Base-by-base conservation (phyloP, 1,140 invertebrate species). In the Diabrotica undecimpunctata region DNA sequence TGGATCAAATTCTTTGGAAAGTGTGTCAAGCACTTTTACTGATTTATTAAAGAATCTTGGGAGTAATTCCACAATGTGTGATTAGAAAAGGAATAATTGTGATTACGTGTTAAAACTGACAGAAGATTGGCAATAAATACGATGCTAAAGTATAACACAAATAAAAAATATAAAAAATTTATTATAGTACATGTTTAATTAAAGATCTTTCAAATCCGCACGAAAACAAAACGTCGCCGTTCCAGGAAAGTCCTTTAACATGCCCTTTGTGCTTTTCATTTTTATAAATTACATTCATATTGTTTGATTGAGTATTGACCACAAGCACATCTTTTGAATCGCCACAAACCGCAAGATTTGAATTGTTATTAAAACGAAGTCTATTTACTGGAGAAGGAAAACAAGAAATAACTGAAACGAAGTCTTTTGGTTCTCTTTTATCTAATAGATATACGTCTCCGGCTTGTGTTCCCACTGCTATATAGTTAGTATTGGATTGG, bases 401-500 rank as follows among this genome's bases (percentile, higher is more conserved):
- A 61, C 71, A 73, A 58, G 66, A 65, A n/a, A 54, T 38, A 4
- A 62, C 51, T 10, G 52, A 52, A 35, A 75, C 25, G 63, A 74
- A 72, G 12, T 72, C 72, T 53, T 70, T 74, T 9, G 72, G 74
- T 70, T 74, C 61, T 63, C 72, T 69, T 59, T 69, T 70, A 64
- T 75, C 71, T 1, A 77, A 11, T 6, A 70, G 46, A 60, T 77
- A 77, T 8, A 77, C 63, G 63, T 74, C 72, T 7, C 75, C 75
- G 6, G 63, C 67, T 66, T 73, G 62, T 35, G 67, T 73, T 6
- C 72, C 71, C 11, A 73, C 66, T 14, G 67, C 62, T 11, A 75
- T 50, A 38, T 64, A 67, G 54, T 75, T 68, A 9, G 51, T 53
- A 62, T 72, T 65, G 36, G 38, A 25, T 12, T 64, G 69, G 67